Evolutionary conservation across 2,888 invertebrate genomes (phyloP).

Genomic region (Thalpophila matura): DNA sequence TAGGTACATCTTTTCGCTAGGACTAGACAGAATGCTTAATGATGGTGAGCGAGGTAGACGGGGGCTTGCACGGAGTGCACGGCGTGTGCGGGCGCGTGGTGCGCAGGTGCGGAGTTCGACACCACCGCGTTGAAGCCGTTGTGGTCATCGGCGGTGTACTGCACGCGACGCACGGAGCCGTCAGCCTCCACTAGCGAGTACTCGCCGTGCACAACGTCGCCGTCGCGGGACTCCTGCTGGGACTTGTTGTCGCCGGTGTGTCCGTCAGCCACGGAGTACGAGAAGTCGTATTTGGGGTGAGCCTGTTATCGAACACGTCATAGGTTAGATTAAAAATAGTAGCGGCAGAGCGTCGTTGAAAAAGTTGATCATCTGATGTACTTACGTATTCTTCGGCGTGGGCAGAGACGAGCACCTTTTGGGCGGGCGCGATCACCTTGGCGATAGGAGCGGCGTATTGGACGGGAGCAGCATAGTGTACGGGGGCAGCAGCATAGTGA

Average conservation of each 20-base stretch:
- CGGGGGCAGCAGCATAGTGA: conserved; percentile 59
- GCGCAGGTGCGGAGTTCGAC: conserved; percentile 80
- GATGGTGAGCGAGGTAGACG: conserved; percentile 70
- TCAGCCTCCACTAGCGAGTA: conserved; percentile 87
- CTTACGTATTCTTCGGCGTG: conserved; percentile 80
- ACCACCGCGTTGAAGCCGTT: conserved; percentile 87
- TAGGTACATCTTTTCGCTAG: conserved; percentile 6
- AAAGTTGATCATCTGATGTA: conserved; percentile 22
- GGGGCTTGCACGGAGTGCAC: conserved; percentile 61
- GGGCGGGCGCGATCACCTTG: conserved; percentile 67
- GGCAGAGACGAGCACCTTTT: conserved; percentile 67
- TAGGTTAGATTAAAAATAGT: background rate
- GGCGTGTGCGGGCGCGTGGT: conserved; percentile 67
- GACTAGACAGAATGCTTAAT: conserved; percentile 58
- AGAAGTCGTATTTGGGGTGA: conserved; percentile 91
- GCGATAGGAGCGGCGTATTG: conserved; percentile 73
- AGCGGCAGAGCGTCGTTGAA: background rate
- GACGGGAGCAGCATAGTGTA: conserved; percentile 68
- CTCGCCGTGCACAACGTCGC: conserved; percentile 91
- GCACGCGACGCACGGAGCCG: conserved; percentile 88
- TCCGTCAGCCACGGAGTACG: conserved; percentile 90
- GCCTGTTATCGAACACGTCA: conserved; percentile 72
- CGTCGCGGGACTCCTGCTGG: conserved; percentile 91
- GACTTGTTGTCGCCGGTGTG: conserved; percentile 92
- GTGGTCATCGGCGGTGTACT: conserved; percentile 90